Evolutionary conservation across 1,140 invertebrate species (phyloP).

Genomic region (Mylabris phalerata): DNA sequence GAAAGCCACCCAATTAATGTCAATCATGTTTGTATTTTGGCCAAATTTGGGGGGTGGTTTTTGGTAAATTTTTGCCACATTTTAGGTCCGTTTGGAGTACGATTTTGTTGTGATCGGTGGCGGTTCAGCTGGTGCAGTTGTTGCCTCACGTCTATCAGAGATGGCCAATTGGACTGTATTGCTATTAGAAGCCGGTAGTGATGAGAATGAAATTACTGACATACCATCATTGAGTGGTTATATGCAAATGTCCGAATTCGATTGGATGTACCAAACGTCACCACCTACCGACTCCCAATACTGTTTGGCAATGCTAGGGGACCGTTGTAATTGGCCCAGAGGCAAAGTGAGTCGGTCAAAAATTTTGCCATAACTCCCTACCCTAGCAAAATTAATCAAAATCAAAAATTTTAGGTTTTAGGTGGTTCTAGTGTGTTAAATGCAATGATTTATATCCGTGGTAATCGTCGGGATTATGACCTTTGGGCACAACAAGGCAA

Average conservation of each 20-base stretch:
- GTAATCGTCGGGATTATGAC: slow-evolving; percentile 87
- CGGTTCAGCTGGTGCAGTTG: slow-evolving; percentile 85
- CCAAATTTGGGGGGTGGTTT: neutral
- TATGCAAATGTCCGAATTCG: slow-evolving; percentile 70
- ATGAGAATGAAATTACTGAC: slow-evolving; percentile 75
- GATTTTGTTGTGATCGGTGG: slow-evolving; percentile 85
- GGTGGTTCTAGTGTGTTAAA: slow-evolving; percentile 94
- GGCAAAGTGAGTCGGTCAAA: slow-evolving; percentile 44
- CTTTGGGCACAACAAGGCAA: slow-evolving; percentile 83
- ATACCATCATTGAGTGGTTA: slow-evolving; percentile 70
- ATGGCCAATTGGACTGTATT: slow-evolving; percentile 71
- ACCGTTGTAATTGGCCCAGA: slow-evolving; percentile 80
- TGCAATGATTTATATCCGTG: slow-evolving; percentile 92
- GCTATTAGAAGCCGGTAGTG: slow-evolving; percentile 74
- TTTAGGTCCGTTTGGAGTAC: slow-evolving; percentile 64
- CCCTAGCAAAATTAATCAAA: neutral
- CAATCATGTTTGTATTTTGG: slow-evolving; percentile 52
- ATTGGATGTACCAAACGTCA: slow-evolving; percentile 90
- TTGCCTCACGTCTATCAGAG: slow-evolving; percentile 82
- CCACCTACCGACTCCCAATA: slow-evolving; percentile 68
- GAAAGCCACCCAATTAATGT: slow-evolving; percentile 68
- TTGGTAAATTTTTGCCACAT: neutral
- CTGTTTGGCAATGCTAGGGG: slow-evolving; percentile 75
- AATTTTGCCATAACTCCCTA: neutral
- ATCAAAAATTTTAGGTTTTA: slow-evolving; percentile 47